phyloP scores from a whole-genome alignment of 2,113 vertebrate genomes.

The Ascaphus truei region DNA sequence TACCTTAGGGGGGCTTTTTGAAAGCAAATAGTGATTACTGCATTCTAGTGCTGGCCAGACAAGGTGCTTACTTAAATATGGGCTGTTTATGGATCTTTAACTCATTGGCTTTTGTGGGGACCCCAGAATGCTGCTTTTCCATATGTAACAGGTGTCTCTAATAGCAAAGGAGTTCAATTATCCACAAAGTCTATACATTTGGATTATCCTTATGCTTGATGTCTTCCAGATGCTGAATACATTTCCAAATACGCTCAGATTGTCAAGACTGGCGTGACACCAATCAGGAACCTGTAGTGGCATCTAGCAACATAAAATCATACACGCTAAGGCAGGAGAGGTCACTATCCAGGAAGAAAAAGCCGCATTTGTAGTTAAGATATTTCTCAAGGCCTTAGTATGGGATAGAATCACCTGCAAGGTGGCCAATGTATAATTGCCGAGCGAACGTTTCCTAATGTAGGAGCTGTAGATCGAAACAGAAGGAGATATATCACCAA shows the following conservation, averaged over 20 bases:
- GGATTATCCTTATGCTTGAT: conserved; percentile 40
- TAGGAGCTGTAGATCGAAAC: no score
- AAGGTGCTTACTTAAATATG: no score
- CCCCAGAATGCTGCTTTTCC: no score
- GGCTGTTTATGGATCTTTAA: no score
- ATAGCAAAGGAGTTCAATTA: neutral
- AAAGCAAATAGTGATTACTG: no score
- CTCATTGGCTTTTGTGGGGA: no score
- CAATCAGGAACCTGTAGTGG: conserved; percentile 46
- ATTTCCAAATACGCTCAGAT: conserved; percentile 61
- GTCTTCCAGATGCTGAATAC: conserved; percentile 54
- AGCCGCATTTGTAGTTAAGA: conserved; percentile 38
- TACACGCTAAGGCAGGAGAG: conserved; percentile 54
- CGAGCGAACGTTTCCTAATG: no score
- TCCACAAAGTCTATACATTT: neutral
- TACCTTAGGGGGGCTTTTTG: no score
- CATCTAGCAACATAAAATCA: conserved; percentile 59
- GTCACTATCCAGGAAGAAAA: conserved; percentile 52
- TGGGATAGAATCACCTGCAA: neutral
- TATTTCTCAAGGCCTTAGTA: conserved; percentile 45
- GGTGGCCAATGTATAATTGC: no score
- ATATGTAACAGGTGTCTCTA: neutral
- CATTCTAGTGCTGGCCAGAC: no score
- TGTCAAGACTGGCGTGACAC: conserved; percentile 56
- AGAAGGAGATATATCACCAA: no score